Percentiles rank a stretch among this genome's conserved stretches.
Conservation (phyloP, 2,113 vertebrate genomes). For the Phrynosoma platyrhinos region DNA sequence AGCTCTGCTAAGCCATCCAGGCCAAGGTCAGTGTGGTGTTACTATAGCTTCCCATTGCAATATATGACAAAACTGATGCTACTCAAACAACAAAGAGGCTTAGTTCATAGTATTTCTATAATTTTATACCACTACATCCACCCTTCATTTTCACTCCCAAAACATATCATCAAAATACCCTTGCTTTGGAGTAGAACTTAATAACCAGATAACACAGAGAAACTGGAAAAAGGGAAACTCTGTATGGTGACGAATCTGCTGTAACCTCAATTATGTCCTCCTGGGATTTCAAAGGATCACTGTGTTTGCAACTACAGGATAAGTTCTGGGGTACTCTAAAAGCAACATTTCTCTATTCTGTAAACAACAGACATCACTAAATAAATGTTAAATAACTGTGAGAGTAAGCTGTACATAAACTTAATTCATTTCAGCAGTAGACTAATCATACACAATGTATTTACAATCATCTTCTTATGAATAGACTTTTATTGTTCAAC, state of each 20-base stretch:
- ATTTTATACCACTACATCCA: not conserved
- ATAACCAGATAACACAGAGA: not conserved
- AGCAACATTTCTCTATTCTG: not conserved
- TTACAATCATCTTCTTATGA: not conserved
- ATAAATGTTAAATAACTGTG: not conserved
- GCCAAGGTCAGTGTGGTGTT: not conserved
- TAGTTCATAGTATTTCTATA: not conserved
- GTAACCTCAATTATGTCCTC: not conserved
- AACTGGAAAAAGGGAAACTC: not conserved
- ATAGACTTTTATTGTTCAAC: not conserved
- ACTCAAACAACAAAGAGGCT: slow-evolving; percentile 1
- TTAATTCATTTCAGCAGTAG: not conserved
- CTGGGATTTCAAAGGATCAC: not conserved
- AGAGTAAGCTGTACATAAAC: not conserved
- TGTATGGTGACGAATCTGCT: not conserved
- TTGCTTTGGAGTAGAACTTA: not conserved
- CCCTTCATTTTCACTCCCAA: not conserved
- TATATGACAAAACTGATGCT: slow-evolving; percentile 10
- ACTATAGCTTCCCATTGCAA: not conserved
- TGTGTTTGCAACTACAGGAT: not conserved
- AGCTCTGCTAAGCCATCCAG: not conserved
- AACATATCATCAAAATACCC: not conserved
- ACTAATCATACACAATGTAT: slow-evolving; percentile 1
- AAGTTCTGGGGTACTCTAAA: not conserved
- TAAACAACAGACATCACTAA: not conserved